A percentile compares a stretch with the other conserved stretches of the same genome.
Evolutionary conservation across 2,797 vertebrate species (phyloP).

Genomic region (Danionella dracula): DNA sequence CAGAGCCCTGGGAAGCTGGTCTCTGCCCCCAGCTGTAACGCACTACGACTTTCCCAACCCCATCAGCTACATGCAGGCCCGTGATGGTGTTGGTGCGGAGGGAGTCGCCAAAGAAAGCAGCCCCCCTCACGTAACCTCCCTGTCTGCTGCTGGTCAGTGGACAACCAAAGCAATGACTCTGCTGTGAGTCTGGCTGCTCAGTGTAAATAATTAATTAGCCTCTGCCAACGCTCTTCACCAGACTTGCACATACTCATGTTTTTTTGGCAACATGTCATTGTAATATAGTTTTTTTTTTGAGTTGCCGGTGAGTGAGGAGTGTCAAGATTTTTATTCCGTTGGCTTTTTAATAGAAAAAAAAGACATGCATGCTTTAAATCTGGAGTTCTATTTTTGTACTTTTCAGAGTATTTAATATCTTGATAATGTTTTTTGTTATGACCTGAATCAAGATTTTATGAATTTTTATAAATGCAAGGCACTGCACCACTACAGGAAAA

Average conservation of each 20-base stretch:
- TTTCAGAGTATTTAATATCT: conserved; percentile 57
- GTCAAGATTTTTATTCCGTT: background rate
- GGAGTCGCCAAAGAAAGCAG: background rate
- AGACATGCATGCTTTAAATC: conserved; percentile 45
- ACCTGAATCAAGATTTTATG: background rate
- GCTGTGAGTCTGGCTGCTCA: conserved; percentile 25
- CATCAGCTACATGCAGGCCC: conserved; percentile 33
- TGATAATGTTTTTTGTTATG: background rate
- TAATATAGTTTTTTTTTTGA: background rate
- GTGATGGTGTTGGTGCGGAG: conserved; percentile 35
- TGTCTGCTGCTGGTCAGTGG: conserved; percentile 43
- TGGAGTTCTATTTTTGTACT: conserved; percentile 42
- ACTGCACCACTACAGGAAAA: conserved; percentile 11
- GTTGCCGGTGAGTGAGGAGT: background rate
- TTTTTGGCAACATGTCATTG: background rate
- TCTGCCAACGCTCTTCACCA: background rate
- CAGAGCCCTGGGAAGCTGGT: conserved; percentile 51
- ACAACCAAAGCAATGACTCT: conserved; percentile 25
- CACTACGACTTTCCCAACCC: conserved; percentile 57
- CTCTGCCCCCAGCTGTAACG: conserved; percentile 39
- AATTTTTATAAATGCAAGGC: conserved; percentile 20
- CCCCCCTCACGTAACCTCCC: conserved; percentile 22
- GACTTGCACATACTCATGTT: conserved; percentile 7
- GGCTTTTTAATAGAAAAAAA: background rate
- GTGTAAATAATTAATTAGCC: conserved; percentile 20